Percentiles rank a stretch among this genome's conserved stretches.
Evolutionary conservation across 2,797 vertebrate genomes (phyloP).

Genomic region (Selene dorsalis): DNA sequence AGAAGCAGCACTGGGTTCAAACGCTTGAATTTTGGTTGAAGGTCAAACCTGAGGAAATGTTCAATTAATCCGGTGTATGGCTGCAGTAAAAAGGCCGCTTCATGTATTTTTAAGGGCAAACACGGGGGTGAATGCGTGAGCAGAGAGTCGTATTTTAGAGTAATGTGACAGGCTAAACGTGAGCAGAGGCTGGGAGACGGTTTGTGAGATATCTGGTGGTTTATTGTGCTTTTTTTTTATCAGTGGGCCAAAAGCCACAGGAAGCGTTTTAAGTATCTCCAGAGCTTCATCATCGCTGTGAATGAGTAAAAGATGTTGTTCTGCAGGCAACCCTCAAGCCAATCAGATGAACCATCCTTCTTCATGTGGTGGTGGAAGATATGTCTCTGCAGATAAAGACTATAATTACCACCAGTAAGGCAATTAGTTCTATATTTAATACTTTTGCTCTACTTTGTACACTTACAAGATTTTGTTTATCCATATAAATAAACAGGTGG

Average conservation of each 20-base stretch:
- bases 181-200: slow-evolving; percentile 36
- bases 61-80: slow-evolving; percentile 53
- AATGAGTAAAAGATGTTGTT: slow-evolving; percentile 37
- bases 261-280: slow-evolving; percentile 45
- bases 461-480: too few relatives aligned
- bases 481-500: too few relatives aligned
- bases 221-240: slow-evolving; percentile 50
- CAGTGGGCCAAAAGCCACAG: slow-evolving; percentile 44
- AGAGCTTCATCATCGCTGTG: slow-evolving; percentile 27
- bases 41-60: slow-evolving; percentile 64
- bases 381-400: slow-evolving; percentile 1
- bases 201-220: slow-evolving; percentile 53
- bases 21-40: slow-evolving; percentile 53
- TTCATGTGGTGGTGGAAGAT: neutral
- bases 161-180: slow-evolving; percentile 67
- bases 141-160: slow-evolving; percentile 59
- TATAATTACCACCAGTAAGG: slow-evolving; percentile 4
- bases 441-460: neutral
- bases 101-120: slow-evolving; percentile 71
- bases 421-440: neutral
- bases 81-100: slow-evolving; percentile 59
- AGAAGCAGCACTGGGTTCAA: slow-evolving; percentile 40
- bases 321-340: neutral
- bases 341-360: slow-evolving; percentile 12
- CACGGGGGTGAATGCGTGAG: slow-evolving; percentile 40